Evolutionary conservation across 2,888 invertebrate genomes (phyloP).

Genomic region (Perizoma flavofasciatum): DNA sequence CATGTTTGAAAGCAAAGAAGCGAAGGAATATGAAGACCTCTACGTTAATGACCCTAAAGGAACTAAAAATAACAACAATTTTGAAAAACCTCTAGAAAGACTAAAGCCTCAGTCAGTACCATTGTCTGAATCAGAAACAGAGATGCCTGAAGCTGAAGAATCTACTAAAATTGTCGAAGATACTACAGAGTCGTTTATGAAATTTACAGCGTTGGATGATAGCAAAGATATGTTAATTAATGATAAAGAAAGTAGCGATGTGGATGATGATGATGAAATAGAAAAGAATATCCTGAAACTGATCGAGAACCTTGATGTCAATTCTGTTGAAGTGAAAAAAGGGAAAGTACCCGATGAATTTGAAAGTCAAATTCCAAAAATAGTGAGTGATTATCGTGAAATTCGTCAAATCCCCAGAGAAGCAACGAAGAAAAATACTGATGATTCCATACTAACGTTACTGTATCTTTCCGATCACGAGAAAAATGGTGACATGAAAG

Average conservation of each 20-base stretch:
- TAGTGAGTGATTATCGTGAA: neutral
- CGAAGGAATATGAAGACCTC: conserved; percentile 37
- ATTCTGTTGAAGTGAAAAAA: conserved; percentile 13
- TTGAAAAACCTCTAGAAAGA: too few relatives aligned
- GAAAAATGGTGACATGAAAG: conserved; percentile 25
- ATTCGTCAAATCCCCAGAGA: neutral
- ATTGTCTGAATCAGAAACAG: conserved; percentile 1
- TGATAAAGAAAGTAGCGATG: conserved; percentile 1
- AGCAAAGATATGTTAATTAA: neutral
- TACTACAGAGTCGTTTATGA: conserved; percentile 5
- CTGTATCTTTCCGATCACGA: conserved; percentile 53
- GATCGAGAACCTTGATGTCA: conserved; percentile 48
- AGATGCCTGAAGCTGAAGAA: neutral
- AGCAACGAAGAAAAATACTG: conserved; percentile 7
- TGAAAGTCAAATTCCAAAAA: conserved; percentile 5
- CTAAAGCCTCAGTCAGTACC: neutral
- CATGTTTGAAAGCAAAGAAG: conserved; percentile 56
- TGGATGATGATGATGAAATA: conserved; percentile 12
- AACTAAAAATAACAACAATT: neutral
- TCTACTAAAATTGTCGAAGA: conserved; percentile 2
- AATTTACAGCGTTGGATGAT: conserved; percentile 24
- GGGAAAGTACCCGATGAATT: neutral
- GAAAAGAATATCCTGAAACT: conserved; percentile 46
- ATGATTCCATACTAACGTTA: conserved; percentile 45
- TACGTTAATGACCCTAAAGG: conserved; percentile 11